A percentile compares a stretch with the other conserved stretches of the same genome.
phyloP scores from a whole-genome alignment of 92 coral and sea anemone species.

The Desmophyllum pertusum region DNA sequence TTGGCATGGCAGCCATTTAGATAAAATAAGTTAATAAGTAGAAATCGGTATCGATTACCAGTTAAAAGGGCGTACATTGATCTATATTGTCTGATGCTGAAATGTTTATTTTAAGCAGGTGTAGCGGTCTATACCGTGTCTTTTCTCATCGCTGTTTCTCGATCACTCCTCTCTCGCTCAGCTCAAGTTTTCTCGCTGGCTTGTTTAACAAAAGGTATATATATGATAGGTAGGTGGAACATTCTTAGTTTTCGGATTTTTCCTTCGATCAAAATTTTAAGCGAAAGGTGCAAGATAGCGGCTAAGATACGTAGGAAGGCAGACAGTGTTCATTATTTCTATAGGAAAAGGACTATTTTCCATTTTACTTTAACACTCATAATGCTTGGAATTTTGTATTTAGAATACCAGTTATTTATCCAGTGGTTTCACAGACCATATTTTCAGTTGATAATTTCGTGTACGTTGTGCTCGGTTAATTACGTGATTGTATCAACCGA shows the following conservation, averaged over 20 bases:
- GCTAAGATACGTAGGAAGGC: background rate
- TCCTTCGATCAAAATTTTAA: background rate
- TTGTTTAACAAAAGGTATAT: background rate
- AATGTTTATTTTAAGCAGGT: background rate
- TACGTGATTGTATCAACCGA: background rate
- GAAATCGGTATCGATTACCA: background rate
- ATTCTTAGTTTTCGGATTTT: background rate
- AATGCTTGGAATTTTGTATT: background rate
- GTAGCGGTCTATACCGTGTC: background rate
- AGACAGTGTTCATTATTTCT: background rate
- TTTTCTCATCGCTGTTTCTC: background rate
- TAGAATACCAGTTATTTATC: background rate
- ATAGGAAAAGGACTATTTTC: background rate
- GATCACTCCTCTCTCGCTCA: background rate
- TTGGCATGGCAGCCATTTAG: background rate
- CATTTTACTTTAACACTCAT: background rate
- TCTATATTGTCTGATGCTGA: background rate
- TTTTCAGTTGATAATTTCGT: background rate
- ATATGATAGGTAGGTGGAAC: background rate
- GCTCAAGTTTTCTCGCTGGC: background rate
- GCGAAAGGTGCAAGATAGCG: background rate
- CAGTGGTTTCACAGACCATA: background rate
- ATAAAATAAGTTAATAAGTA: background rate
- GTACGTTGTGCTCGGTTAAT: background rate
- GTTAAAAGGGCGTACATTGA: slow-evolving; percentile 1